Base-by-base conservation (phyloP, 2,797 vertebrate species). In the Falco concolor region DNA sequence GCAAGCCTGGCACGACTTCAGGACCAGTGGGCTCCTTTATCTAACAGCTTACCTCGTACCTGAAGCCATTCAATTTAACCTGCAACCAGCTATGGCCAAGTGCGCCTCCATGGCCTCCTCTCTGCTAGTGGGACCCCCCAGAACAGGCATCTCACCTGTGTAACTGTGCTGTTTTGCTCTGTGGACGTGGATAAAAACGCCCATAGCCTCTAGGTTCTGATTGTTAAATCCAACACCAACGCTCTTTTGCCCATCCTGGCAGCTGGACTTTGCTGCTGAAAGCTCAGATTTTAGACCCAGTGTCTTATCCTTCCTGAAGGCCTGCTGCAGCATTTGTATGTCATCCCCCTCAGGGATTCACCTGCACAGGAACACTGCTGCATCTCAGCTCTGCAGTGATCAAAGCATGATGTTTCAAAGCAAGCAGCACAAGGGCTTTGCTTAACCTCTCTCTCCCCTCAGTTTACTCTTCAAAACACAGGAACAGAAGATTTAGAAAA, bases 271-370 rank as follows among this genome's bases (percentile, higher is more conserved):
- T n/a, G 64, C 47, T 47, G 57, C 24, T 64, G 64, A 49, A 83
- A 56, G 28, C 56, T 92, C 49, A 57, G 32, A 36, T 47, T 44
- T 38, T 9, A 79, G 19, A 68, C 36, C 11, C 22, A 75, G 45
- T 9, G 12, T 40, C 40, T 68, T 11, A 36, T 3, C 38, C 61
- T 76, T 80, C 47, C 59, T 21, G 17, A 92, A 89, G 34, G 27
- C 9, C 25, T 47, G 1, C 3, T 0, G 3, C 3, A 68, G 65
- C 16, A 57, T 44, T 68, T 20, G 8, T 28, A 54, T 2, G 6
- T 52, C 47, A 50, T 45, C 32, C 12, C 6, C 12, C 3, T 38
- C 34, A 65, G 73, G 13, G 44, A 59, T 56, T 38, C 36, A 59
- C 11, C 65, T 6, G 2, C 20, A 32, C 36, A 69, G 44, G 27